Base-by-base conservation (phyloP, 35 echinoderm and acorn worm genomes). In the Stichopus chloronotus region DNA sequence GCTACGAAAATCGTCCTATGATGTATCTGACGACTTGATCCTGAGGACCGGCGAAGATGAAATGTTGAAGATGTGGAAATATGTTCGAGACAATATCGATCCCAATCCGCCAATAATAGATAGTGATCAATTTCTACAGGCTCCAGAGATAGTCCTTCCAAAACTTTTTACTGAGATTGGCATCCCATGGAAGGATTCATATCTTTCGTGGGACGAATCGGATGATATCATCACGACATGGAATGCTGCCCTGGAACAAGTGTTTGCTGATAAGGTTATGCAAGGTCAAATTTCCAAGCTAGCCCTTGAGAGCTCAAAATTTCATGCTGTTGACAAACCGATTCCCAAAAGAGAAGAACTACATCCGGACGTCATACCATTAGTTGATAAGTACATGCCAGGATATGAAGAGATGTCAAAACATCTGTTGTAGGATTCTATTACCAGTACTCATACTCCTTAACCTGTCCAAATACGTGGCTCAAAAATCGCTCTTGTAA, bases 121-220 rank as follows among this genome's bases (percentile, higher is more conserved):
- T 24, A 87, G 30, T 53, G 84, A 87, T 87, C 30, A 87, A 24
- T 25, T 53, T 12, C 8, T 87, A 13, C 7, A 87, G 10, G 22
- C 25, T 63, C 84, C 84, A 6, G 84, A 59, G 53, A 57, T 13
- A 56, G 59, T 87, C 53, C 57, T 87, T 21, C 84, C 84, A 9
- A 87, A 87, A 22, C 55, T 59, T 9, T 87, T 87, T 63, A 21
- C 25, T 9, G 53, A 59, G 25, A 87, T 87, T 9, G 84, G 84
- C 12, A 87, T 87, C 55, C 58, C 84, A 53, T 87, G 84, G 84
- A 87, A 87, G 55, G 84, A 87, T 59, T 59, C 84, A 7, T 87
- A 87, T 24, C 84, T 87, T 10, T 55, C 25, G 13, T 87, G 84
- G 84, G 25, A 30, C 19, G 58, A 63, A 52, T 16, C 12, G 57